These are phyloP conservation scores for Drosophila subpulchrella DNA, from an alignment of 1,140 invertebrate species.

Conservation along the genomic window DNA sequence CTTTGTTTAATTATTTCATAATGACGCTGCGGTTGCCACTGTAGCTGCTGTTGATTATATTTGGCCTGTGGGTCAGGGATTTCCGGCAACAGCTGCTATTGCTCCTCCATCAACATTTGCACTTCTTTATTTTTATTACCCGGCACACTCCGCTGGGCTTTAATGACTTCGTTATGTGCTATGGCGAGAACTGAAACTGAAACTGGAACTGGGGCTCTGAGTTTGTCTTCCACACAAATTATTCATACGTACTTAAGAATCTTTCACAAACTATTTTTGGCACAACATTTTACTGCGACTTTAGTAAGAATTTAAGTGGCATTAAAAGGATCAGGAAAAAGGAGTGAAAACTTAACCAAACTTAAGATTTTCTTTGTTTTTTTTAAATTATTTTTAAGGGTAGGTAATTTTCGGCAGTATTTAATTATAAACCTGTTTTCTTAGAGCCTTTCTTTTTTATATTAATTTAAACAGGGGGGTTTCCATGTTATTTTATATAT, in stretches of 20 bases:
- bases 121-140: conserved; percentile 64
- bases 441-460: no score
- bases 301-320: background rate
- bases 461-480: no score
- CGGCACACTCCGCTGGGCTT: conserved; percentile 50
- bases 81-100: conserved; percentile 63
- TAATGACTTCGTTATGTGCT: conserved; percentile 42
- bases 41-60: conserved; percentile 70
- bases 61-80: conserved; percentile 74
- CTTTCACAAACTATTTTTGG: conserved; percentile 4
- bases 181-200: background rate
- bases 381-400: background rate
- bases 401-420: no score
- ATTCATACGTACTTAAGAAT: conserved; percentile 22
- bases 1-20: conserved; percentile 83
- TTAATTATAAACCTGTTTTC: no score
- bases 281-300: background rate
- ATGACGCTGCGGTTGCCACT: conserved; percentile 71
- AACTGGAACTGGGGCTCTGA: background rate
- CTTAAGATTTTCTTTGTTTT: background rate
- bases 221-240: conserved; percentile 19
- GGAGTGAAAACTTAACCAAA: background rate
- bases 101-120: conserved; percentile 51
- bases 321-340: background rate
- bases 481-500: no score